Percentiles rank a stretch among this genome's conserved stretches.
phyloP scores from a whole-genome alignment of 53 echinoderm and acorn worm genomes.

The Crossaster papposus region DNA sequence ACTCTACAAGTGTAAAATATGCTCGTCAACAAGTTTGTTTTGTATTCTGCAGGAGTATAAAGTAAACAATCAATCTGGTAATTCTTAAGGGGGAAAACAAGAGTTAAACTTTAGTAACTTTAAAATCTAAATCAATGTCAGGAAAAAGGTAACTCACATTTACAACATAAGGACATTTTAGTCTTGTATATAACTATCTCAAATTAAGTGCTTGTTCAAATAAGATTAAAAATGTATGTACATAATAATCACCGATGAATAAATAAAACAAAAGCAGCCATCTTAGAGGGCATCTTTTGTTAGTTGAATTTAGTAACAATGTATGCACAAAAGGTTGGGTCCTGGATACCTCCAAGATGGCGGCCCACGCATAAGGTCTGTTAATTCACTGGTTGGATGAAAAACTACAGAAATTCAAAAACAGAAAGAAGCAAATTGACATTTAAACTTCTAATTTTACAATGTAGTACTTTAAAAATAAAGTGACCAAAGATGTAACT shows the following conservation, averaged over 20 bases:
- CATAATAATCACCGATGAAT: conserved; percentile 1
- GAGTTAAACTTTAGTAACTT: not conserved
- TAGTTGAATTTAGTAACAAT: too few species aligned
- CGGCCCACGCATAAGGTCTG: too few species aligned
- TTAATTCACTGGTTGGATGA: not conserved
- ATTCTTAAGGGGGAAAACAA: not conserved
- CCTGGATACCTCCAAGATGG: too few species aligned
- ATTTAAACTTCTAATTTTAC: not conserved
- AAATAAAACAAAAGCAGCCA: not conserved
- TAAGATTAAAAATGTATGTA: conserved; percentile 30
- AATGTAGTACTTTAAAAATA: conserved; percentile 32
- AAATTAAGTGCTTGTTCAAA: not conserved
- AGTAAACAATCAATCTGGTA: not conserved
- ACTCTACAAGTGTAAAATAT: too few species aligned
- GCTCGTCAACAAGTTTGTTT: too few species aligned
- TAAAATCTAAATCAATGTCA: not conserved
- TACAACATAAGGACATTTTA: not conserved
- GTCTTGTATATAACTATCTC: not conserved
- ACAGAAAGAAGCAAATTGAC: not conserved
- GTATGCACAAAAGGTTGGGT: too few species aligned
- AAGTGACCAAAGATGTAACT: not conserved
- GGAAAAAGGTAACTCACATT: not conserved
- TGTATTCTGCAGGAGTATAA: not conserved
- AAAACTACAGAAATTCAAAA: not conserved
- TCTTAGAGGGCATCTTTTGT: too few species aligned